These are phyloP conservation scores for Bolborhynchus lineola DNA, from an alignment of 2,113 vertebrate genomes.

Conservation along the genomic window DNA sequence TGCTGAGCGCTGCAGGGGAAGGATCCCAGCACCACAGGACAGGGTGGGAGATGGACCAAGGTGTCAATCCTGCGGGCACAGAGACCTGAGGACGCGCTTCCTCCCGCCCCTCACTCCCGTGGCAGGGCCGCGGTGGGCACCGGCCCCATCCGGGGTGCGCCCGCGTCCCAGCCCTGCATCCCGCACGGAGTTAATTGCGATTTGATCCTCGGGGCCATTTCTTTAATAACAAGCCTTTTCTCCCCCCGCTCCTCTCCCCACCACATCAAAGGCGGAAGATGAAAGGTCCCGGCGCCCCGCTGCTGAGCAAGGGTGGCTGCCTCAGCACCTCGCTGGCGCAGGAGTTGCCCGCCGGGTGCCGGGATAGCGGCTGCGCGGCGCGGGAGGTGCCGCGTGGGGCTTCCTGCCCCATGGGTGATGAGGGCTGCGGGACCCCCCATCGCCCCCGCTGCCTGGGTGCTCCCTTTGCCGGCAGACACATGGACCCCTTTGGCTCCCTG, in stretches of 20 bases:
- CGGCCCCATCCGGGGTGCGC: background rate
- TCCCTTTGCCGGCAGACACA: accelerated
- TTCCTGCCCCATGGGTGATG: background rate
- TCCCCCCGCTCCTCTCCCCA: background rate
- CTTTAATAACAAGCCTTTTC: conserved; percentile 47
- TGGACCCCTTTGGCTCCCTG: accelerated
- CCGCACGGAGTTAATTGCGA: conserved; percentile 19
- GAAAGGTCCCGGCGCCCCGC: conserved; percentile 20
- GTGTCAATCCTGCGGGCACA: background rate
- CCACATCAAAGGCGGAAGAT: conserved; percentile 60
- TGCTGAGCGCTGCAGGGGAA: background rate
- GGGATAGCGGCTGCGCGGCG: conserved; percentile 14
- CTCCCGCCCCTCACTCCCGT: accelerated
- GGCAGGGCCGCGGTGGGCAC: background rate
- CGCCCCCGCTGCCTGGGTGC: background rate
- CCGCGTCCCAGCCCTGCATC: background rate
- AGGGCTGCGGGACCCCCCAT: background rate
- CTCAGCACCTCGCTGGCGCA: conserved; percentile 25
- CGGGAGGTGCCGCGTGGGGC: conserved; percentile 11
- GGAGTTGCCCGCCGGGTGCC: background rate
- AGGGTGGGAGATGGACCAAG: background rate
- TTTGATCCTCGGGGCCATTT: conserved; percentile 26
- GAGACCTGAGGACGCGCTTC: accelerated
- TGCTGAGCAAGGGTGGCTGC: conserved; percentile 22
- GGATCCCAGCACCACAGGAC: background rate